Evolutionary conservation across 2,888 invertebrate genomes (phyloP).

Genomic region (Acronicta leporina): DNA sequence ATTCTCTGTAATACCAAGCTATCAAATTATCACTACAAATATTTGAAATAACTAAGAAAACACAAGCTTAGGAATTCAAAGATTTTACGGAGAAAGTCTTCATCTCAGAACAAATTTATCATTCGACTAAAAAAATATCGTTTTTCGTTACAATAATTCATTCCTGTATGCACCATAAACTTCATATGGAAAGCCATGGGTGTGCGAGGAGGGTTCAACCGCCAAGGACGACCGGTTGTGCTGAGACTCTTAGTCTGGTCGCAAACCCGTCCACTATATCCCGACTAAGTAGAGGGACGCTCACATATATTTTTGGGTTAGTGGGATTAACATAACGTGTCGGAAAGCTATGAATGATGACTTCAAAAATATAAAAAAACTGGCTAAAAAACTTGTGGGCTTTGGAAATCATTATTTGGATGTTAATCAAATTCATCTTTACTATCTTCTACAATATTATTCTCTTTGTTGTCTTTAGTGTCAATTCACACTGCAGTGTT

Average conservation of each 20-base stretch:
- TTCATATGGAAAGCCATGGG: constrained; percentile 61
- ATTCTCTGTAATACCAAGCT: background rate
- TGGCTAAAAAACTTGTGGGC: background rate
- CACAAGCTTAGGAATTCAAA: background rate
- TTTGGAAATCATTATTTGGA: constrained; percentile 13
- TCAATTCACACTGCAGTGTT: constrained; percentile 46
- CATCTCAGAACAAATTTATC: background rate
- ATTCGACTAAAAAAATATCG: background rate
- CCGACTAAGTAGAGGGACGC: constrained; percentile 34
- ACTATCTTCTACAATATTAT: constrained; percentile 2
- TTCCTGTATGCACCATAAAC: constrained; percentile 49
- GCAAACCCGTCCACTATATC: constrained; percentile 37
- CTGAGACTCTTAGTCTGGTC: constrained; percentile 64
- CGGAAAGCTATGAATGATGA: constrained; percentile 20
- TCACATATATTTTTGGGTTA: constrained; percentile 19
- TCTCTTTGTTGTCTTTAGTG: constrained; percentile 41
- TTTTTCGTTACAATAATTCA: constrained; percentile 41
- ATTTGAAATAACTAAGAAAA: background rate
- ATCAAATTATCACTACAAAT: background rate
- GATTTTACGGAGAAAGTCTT: background rate
- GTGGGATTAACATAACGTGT: constrained; percentile 6
- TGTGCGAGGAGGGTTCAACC: constrained; percentile 64
- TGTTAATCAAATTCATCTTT: constrained; percentile 34
- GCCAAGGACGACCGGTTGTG: constrained; percentile 71
- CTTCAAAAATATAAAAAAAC: background rate